Evolutionary conservation across 2,888 invertebrate species (phyloP).

Genomic region (Drosophila cognata): DNA sequence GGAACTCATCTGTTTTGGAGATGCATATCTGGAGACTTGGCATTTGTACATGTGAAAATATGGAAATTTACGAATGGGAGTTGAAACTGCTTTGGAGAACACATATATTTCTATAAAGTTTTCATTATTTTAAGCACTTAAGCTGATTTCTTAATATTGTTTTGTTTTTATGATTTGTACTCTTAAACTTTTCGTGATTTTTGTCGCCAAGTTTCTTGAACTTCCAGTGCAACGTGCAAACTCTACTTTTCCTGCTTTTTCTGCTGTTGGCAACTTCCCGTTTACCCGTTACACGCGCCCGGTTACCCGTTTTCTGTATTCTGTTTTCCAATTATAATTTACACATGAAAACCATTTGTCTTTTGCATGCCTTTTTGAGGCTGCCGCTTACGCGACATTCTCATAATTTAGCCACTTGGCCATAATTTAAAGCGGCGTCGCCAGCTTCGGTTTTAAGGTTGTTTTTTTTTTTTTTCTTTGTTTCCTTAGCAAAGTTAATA

Average conservation of each 20-base stretch:
- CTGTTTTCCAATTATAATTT: conserved; percentile 76
- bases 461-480: conserved; percentile 22
- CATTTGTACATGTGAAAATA: neutral
- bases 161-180: neutral
- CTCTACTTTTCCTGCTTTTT: neutral
- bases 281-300: conserved; percentile 9
- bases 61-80: neutral
- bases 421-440: conserved; percentile 68
- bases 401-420: conserved; percentile 79
- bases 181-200: neutral
- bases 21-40: neutral
- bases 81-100: neutral
- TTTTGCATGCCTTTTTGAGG: conserved; percentile 45
- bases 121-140: conserved; percentile 1
- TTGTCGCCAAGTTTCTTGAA: conserved; percentile 2
- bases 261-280: conserved; percentile 13
- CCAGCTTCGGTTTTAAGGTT: neutral
- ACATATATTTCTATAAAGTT: neutral
- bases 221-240: neutral
- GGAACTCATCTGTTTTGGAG: neutral
- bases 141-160: neutral
- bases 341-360: conserved; percentile 75
- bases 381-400: conserved; percentile 66
- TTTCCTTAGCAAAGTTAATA: conserved; percentile 74
- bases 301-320: conserved; percentile 10